Evolutionary conservation across 2,888 invertebrate species (phyloP).

Genomic region (Pammene aurita): DNA sequence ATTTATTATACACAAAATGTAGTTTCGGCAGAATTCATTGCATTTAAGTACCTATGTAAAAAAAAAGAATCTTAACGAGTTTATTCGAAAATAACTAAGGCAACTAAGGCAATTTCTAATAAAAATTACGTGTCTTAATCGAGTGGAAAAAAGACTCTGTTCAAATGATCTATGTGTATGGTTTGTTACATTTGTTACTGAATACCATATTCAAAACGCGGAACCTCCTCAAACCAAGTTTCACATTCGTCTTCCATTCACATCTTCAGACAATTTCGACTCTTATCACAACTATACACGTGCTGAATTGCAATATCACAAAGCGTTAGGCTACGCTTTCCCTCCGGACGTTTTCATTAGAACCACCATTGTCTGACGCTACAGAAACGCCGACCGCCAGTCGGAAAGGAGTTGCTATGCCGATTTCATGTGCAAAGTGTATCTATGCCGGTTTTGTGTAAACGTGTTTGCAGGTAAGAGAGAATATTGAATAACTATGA

Average conservation of each 20-base stretch:
- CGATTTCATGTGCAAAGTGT: not conserved
- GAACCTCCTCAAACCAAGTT: not conserved
- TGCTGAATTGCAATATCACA: not conserved
- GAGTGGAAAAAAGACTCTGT: too few relatives aligned
- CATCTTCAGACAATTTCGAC: not conserved
- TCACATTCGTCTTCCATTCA: not conserved
- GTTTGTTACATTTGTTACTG: not conserved
- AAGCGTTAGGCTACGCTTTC: constrained; percentile 19
- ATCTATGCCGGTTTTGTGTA: too few relatives aligned
- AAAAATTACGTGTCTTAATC: too few relatives aligned
- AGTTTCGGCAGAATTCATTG: too few relatives aligned
- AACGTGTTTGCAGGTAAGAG: too few relatives aligned
- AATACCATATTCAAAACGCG: not conserved
- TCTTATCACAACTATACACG: constrained; percentile 5
- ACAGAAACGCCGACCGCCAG: constrained; percentile 6
- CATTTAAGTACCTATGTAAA: too few relatives aligned
- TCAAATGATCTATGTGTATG: too few relatives aligned
- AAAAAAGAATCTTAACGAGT: too few relatives aligned
- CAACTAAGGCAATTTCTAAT: too few relatives aligned
- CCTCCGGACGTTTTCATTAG: constrained; percentile 59
- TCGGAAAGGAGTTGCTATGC: not conserved
- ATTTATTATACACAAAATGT: too few relatives aligned
- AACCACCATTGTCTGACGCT: constrained; percentile 52
- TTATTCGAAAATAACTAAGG: too few relatives aligned
- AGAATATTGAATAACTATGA: too few relatives aligned